Percentiles rank a stretch among this genome's conserved stretches.
phyloP scores from a whole-genome alignment of 2,797 vertebrate genomes.

The Podarcis lilfordi region DNA sequence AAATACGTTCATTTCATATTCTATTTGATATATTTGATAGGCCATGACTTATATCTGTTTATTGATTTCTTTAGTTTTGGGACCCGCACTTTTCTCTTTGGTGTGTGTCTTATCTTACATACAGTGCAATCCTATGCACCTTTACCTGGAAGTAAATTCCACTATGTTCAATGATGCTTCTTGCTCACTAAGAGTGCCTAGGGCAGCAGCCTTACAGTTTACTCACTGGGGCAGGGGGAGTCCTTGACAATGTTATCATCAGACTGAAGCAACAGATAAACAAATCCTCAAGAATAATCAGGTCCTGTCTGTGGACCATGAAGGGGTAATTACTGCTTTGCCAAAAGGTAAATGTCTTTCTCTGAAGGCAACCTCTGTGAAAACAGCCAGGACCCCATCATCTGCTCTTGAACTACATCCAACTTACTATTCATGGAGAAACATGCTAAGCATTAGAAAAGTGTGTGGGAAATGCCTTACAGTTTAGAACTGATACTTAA shows the following conservation, averaged over 20 bases:
- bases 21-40: not conserved
- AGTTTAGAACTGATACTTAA: conserved; percentile 45
- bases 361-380: not conserved
- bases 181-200: not conserved
- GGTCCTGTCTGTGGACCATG: not conserved
- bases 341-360: not conserved
- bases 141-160: too few relatives aligned
- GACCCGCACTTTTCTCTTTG: too few relatives aligned
- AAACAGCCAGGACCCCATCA: not conserved
- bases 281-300: not conserved
- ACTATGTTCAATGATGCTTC: not conserved
- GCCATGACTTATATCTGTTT: not conserved
- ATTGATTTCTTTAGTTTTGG: too few relatives aligned
- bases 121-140: too few relatives aligned
- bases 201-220: not conserved
- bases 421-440: not conserved
- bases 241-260: not conserved
- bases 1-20: not conserved
- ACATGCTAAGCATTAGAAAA: conserved; percentile 53
- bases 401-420: not conserved
- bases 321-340: not conserved
- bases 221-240: not conserved
- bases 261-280: not conserved
- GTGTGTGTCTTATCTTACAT: too few relatives aligned
- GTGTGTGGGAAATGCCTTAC: conserved; percentile 54